Evolutionary conservation across 2,797 vertebrate genomes (phyloP).

Genomic region (Neomorphus geoffroyi): DNA sequence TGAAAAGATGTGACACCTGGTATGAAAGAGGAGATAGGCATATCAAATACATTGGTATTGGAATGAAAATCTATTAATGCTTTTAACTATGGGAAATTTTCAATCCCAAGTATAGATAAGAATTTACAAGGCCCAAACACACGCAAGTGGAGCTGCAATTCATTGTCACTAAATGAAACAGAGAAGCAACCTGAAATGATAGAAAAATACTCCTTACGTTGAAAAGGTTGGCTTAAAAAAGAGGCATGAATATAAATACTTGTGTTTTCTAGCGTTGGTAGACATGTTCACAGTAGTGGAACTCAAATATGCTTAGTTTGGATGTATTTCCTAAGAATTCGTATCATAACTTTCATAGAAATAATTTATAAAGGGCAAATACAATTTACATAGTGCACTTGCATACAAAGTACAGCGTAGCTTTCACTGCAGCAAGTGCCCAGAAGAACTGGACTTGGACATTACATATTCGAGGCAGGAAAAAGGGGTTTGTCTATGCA

Average conservation of each 20-base stretch:
- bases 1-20: background rate
- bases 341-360: background rate
- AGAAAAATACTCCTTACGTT: background rate
- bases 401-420: background rate
- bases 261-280: background rate
- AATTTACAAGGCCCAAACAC: background rate
- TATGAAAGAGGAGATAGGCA: background rate
- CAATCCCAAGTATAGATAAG: background rate
- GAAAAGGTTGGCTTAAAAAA: background rate
- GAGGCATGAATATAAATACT: background rate
- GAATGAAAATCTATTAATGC: background rate
- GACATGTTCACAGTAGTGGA: background rate
- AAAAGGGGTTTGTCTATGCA: background rate
- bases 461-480: background rate
- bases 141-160: background rate
- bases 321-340: background rate
- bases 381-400: background rate
- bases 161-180: background rate
- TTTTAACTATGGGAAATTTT: background rate
- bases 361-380: background rate
- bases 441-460: background rate
- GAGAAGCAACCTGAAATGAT: background rate
- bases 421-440: background rate
- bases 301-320: background rate
- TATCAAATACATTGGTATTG: background rate